Conservation (phyloP, 2,888 invertebrate genomes). For the Tinea semifulvella region DNA sequence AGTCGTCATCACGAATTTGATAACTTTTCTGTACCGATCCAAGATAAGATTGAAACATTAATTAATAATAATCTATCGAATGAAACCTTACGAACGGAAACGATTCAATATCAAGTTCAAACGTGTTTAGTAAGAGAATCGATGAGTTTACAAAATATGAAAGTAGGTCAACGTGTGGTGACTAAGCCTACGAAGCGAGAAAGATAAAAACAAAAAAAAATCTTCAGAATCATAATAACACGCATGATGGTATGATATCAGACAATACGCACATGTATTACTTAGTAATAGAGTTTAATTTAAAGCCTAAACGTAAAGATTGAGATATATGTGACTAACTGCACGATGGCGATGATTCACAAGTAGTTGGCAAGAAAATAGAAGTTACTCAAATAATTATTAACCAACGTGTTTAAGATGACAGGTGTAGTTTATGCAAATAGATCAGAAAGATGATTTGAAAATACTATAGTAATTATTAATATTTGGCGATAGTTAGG, state of each 20-base stretch:
- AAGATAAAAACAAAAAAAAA: constrained; percentile 4
- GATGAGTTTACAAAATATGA: constrained; percentile 18
- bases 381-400: not conserved
- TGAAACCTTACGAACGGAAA: constrained; percentile 5
- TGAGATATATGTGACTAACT: no score
- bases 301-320: no score
- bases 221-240: constrained; percentile 2
- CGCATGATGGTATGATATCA: no score
- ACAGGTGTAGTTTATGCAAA: no score
- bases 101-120: constrained; percentile 17
- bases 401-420: no score
- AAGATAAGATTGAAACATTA: not conserved
- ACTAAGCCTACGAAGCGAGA: constrained; percentile 8
- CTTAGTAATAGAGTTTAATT: no score
- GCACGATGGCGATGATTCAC: not conserved
- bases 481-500: no score
- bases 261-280: no score
- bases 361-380: not conserved
- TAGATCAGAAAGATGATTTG: no score
- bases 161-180: constrained; percentile 19
- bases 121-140: constrained; percentile 17
- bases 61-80: not conserved
- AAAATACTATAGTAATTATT: no score
- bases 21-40: not conserved
- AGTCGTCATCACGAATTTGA: not conserved